These are phyloP conservation scores for Amblyjoppa fuscipennis DNA, from an alignment of 2,888 invertebrate species.

Conservation along the genomic window DNA sequence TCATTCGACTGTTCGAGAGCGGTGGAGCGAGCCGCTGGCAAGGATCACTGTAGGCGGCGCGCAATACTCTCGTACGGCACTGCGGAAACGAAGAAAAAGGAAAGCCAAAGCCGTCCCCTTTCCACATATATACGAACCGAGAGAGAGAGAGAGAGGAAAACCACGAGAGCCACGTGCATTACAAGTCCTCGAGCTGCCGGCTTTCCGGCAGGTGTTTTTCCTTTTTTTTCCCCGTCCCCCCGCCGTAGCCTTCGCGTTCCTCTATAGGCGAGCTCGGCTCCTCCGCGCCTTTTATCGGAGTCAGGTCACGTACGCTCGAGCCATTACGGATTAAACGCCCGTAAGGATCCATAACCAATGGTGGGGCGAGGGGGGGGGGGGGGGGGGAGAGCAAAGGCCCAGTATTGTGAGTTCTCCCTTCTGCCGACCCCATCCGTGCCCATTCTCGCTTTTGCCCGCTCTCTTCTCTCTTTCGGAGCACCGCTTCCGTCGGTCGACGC, in stretches of 20 bases:
- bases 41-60: background rate
- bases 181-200: conserved; percentile 40
- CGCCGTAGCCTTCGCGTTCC: background rate
- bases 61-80: background rate
- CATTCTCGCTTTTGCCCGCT: conserved; percentile 16
- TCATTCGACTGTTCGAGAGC: conserved; percentile 32
- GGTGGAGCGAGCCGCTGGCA: background rate
- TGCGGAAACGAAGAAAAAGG: too few species aligned
- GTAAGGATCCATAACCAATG: conserved; percentile 76
- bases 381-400: conserved; percentile 47
- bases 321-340: conserved; percentile 77
- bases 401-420: conserved; percentile 37
- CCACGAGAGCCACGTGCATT: conserved; percentile 61
- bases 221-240: background rate
- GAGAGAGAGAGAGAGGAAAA: conserved; percentile 52
- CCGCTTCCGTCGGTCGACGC: conserved; percentile 27
- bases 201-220: conserved; percentile 22
- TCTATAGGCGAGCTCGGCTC: conserved; percentile 9
- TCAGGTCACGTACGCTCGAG: conserved; percentile 74
- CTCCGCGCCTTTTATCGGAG: conserved; percentile 69
- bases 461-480: background rate
- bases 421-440: conserved; percentile 22
- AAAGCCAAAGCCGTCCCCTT: background rate
- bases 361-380: too few species aligned
- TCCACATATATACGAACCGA: background rate